phyloP scores from a whole-genome alignment of 2,888 invertebrate genomes.

The Chymomyza amoena region DNA sequence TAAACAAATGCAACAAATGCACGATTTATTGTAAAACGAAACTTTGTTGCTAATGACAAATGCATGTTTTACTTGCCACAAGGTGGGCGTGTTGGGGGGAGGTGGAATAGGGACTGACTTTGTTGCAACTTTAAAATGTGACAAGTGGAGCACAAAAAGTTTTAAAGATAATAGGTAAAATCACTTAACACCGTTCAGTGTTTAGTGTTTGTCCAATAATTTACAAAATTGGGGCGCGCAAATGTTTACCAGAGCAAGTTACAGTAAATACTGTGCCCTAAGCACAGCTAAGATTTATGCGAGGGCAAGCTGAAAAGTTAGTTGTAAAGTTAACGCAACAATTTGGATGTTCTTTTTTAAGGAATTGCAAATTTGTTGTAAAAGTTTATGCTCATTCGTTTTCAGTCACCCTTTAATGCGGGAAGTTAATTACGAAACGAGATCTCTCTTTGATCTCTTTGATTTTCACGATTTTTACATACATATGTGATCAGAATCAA shows the following conservation, averaged over 20 bases:
- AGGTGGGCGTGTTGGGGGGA: too few relatives aligned
- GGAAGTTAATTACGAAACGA: too few relatives aligned
- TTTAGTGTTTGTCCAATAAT: constrained; percentile 26
- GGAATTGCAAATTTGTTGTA: too few relatives aligned
- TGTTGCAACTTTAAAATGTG: background rate
- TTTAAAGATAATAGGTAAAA: constrained; percentile 11
- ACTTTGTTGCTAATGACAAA: constrained; percentile 60
- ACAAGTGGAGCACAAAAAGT: background rate
- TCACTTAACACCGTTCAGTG: constrained; percentile 37
- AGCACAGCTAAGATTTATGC: background rate
- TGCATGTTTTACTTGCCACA: constrained; percentile 36
- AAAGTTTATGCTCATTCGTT: too few relatives aligned
- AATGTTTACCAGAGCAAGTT: background rate
- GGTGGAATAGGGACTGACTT: background rate
- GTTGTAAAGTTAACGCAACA: too few relatives aligned
- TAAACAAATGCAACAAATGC: constrained; percentile 57
- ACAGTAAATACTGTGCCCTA: background rate
- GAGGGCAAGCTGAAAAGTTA: too few relatives aligned
- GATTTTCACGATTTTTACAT: too few relatives aligned
- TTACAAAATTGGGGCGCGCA: constrained; percentile 37
- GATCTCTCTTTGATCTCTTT: too few relatives aligned
- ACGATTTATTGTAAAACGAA: constrained; percentile 45
- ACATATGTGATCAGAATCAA: too few relatives aligned
- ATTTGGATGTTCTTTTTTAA: too few relatives aligned
- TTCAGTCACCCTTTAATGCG: too few relatives aligned